A percentile compares a stretch with the other conserved stretches of the same genome.
phyloP scores from a whole-genome alignment of 2,888 invertebrate genomes.

The Nudaria mundana region DNA sequence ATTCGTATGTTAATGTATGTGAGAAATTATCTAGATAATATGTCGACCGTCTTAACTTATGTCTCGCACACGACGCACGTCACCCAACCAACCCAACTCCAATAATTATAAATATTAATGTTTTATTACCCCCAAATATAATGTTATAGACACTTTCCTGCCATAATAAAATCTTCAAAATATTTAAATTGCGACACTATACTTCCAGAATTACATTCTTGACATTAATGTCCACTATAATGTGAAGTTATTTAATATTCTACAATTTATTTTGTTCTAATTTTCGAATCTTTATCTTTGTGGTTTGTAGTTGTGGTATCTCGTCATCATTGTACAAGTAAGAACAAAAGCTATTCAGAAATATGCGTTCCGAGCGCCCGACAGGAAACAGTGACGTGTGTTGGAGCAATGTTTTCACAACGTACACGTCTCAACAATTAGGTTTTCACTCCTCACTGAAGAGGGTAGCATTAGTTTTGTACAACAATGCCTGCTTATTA shows the following conservation, averaged over 20 bases:
- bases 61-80: constrained; percentile 44
- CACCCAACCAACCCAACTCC: constrained; percentile 54
- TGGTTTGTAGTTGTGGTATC: constrained; percentile 42
- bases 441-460: constrained; percentile 62
- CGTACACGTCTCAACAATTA: constrained; percentile 65
- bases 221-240: constrained; percentile 10
- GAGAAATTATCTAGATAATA: constrained; percentile 58
- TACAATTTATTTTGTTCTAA: constrained; percentile 27
- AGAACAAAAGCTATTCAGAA: constrained; percentile 78
- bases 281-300: constrained; percentile 37
- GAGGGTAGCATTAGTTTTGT: constrained; percentile 65
- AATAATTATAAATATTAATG: constrained; percentile 42
- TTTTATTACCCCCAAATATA: constrained; percentile 25
- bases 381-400: constrained; percentile 69
- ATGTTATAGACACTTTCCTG: constrained; percentile 2
- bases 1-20: constrained; percentile 70
- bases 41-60: constrained; percentile 40
- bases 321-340: constrained; percentile 64
- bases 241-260: constrained; percentile 13
- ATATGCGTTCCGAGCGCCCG: constrained; percentile 55
- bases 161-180: constrained; percentile 10
- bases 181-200: constrained; percentile 16
- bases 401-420: constrained; percentile 66
- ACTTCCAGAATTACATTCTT: constrained; percentile 13
- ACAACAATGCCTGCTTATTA: constrained; percentile 50